phyloP scores from a whole-genome alignment of 2,888 invertebrate species.

The Nephrotoma flavescens region DNA sequence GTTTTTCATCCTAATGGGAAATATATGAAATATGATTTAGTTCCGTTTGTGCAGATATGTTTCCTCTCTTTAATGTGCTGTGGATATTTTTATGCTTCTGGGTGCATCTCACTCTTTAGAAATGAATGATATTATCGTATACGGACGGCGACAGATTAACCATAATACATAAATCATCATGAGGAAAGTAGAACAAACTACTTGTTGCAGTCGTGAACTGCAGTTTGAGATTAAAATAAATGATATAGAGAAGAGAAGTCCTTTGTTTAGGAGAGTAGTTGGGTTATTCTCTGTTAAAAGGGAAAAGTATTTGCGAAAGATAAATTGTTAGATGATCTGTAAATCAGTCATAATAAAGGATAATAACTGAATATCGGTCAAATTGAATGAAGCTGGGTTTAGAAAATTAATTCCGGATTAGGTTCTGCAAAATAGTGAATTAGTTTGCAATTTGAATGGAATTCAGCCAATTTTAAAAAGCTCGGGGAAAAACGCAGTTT shows the following conservation, averaged over 20 bases:
- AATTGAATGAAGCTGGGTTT: too few relatives aligned
- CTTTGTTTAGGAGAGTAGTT: too few relatives aligned
- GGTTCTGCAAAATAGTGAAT: too few relatives aligned
- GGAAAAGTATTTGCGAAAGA: too few relatives aligned
- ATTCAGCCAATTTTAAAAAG: too few relatives aligned
- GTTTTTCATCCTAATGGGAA: background rate
- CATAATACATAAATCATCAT: background rate
- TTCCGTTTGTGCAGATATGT: background rate
- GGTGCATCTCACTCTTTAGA: background rate
- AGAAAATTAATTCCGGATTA: too few relatives aligned
- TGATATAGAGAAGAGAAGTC: background rate
- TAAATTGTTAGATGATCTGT: too few relatives aligned
- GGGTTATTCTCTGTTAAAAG: too few relatives aligned
- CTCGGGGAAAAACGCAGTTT: too few relatives aligned
- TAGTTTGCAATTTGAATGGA: too few relatives aligned
- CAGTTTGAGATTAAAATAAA: background rate
- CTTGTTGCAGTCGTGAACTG: background rate
- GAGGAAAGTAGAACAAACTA: background rate
- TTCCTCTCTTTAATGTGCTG: background rate
- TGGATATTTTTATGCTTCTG: background rate
- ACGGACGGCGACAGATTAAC: background rate
- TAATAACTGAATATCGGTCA: too few relatives aligned
- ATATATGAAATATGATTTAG: background rate
- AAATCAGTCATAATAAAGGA: too few relatives aligned
- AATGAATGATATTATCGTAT: background rate